phyloP scores from a whole-genome alignment of 2,888 invertebrate genomes.

The Callyntrura sp. region DNA sequence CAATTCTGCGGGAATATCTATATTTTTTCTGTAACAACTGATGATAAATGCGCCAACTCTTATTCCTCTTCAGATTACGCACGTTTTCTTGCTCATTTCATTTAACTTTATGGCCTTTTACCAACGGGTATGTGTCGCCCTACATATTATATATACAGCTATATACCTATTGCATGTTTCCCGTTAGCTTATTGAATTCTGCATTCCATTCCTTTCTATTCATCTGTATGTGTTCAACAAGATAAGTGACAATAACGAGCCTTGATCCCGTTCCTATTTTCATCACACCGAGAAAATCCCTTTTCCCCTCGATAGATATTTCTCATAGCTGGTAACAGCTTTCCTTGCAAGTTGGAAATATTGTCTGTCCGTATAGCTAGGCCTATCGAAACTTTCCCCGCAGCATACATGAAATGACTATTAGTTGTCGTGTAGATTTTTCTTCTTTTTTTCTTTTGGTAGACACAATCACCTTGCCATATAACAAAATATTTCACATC shows the following conservation, averaged over 20 bases:
- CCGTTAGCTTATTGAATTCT: slow-evolving; percentile 12
- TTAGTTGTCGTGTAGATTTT: neutral
- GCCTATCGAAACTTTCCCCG: neutral
- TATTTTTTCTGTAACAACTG: no score
- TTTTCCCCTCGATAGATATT: neutral
- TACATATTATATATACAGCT: neutral
- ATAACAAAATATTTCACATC: no score
- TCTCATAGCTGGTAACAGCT: neutral
- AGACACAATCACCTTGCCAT: neutral
- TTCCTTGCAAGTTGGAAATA: neutral
- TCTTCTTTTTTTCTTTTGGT: neutral
- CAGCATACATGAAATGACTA: neutral
- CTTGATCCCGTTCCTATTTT: slow-evolving; percentile 40
- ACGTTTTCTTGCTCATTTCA: neutral
- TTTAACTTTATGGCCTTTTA: no score
- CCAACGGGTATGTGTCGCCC: neutral
- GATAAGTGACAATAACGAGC: slow-evolving; percentile 49
- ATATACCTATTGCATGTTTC: neutral
- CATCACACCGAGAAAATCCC: slow-evolving; percentile 36
- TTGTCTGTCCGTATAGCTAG: neutral
- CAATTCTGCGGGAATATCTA: no score
- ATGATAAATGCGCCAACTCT: no score
- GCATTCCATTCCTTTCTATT: neutral
- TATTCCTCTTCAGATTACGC: neutral
- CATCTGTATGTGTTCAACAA: neutral